Percentiles rank a stretch among this genome's conserved stretches.
Evolutionary conservation across 2,113 vertebrate genomes (phyloP).

Genomic region (Petaurus breviceps): DNA sequence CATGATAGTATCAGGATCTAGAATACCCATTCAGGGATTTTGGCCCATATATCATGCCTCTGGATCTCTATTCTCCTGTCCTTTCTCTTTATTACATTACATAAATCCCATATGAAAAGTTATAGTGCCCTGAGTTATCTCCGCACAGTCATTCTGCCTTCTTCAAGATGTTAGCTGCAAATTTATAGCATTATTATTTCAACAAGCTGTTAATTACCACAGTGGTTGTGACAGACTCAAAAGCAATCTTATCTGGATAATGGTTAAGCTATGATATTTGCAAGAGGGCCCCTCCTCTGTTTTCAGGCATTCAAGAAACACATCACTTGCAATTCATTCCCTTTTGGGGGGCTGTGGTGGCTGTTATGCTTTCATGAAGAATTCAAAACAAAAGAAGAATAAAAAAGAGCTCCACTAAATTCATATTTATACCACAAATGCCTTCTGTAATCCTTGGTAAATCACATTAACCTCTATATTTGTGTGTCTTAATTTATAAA

Average conservation of each 20-base stretch:
- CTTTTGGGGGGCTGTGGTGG: constrained; percentile 50
- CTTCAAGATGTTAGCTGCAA: background rate
- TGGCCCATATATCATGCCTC: background rate
- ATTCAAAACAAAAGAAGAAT: constrained; percentile 44
- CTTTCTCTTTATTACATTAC: background rate
- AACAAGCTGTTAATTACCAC: constrained; percentile 16
- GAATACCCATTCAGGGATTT: background rate
- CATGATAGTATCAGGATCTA: background rate
- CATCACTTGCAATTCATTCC: constrained; percentile 11
- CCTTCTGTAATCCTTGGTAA: constrained; percentile 32
- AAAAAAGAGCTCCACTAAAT: background rate
- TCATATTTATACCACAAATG: constrained; percentile 19
- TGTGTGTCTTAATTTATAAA: constrained; percentile 32
- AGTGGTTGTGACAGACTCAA: constrained; percentile 32
- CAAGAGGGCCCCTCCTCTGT: constrained; percentile 9
- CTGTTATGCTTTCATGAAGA: constrained; percentile 33
- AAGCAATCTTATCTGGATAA: constrained; percentile 23
- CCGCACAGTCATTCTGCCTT: background rate
- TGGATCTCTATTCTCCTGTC: background rate
- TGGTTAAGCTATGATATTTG: constrained; percentile 15
- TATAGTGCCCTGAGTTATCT: background rate
- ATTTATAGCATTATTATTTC: constrained; percentile 21
- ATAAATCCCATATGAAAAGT: background rate
- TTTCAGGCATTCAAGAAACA: constrained; percentile 43
- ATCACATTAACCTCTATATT: constrained; percentile 17